phyloP scores from a whole-genome alignment of 2,888 invertebrate genomes.

The Orthonevra nobilis region DNA sequence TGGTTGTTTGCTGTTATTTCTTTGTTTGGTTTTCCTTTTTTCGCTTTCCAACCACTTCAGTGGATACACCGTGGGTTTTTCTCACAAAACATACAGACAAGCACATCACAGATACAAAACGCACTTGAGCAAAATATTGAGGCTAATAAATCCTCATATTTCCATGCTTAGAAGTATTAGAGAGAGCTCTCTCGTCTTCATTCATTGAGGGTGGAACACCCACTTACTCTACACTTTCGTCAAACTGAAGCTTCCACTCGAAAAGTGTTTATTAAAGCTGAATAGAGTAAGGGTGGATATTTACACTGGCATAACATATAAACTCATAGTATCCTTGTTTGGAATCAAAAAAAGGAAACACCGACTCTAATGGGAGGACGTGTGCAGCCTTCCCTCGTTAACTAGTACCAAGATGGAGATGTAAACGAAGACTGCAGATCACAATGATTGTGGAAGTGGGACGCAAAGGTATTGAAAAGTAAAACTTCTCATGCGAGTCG shows the following conservation, averaged over 20 bases:
- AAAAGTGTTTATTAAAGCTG: constrained; percentile 35
- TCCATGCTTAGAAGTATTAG: constrained; percentile 55
- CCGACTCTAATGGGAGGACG: too few species aligned
- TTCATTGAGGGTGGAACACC: constrained; percentile 21
- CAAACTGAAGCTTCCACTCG: constrained; percentile 48
- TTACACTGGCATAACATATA: constrained; percentile 31
- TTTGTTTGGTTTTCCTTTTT: background rate
- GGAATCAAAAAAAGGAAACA: constrained; percentile 44
- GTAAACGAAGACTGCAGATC: background rate
- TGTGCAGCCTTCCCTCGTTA: constrained; percentile 19
- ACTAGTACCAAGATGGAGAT: constrained; percentile 12
- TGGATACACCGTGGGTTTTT: constrained; percentile 24
- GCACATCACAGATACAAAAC: constrained; percentile 48
- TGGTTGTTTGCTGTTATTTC: background rate
- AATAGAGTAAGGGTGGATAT: background rate
- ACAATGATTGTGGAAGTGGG: background rate
- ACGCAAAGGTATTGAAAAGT: background rate
- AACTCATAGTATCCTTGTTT: constrained; percentile 38
- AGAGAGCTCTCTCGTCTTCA: constrained; percentile 33
- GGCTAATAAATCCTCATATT: constrained; percentile 66
- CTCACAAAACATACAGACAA: constrained; percentile 1
- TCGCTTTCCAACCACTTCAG: constrained; percentile 1
- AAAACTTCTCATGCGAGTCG: constrained; percentile 1
- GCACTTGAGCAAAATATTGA: constrained; percentile 59
- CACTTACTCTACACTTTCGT: background rate